Percentiles rank a stretch among this genome's conserved stretches.
Conservation (phyloP, 2,888 invertebrate species). For the Augiades crinisus region DNA sequence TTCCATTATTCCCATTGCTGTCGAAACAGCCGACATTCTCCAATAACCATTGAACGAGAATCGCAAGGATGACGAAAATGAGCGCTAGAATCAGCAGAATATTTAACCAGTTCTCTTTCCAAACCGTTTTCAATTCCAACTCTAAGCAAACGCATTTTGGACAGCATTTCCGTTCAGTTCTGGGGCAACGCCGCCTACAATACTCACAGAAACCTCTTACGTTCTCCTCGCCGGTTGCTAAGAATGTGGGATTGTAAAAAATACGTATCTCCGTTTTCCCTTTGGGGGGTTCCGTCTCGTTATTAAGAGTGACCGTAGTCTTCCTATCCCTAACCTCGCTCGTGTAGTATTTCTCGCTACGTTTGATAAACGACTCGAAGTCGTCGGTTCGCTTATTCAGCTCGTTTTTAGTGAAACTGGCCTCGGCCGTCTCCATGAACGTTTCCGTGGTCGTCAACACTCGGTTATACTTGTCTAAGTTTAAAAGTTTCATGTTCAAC, state of each 20-base stretch:
- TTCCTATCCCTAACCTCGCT: constrained; percentile 55
- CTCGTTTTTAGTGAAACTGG: constrained; percentile 65
- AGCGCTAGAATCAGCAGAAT: constrained; percentile 58
- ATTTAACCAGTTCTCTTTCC: constrained; percentile 72
- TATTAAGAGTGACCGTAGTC: constrained; percentile 54
- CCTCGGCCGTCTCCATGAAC: constrained; percentile 60
- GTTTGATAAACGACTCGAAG: constrained; percentile 68
- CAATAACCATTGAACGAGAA: constrained; percentile 59
- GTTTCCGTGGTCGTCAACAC: constrained; percentile 69
- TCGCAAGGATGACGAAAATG: constrained; percentile 55
- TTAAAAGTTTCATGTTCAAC: constrained; percentile 66
- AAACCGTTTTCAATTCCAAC: constrained; percentile 53
- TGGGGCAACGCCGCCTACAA: constrained; percentile 59
- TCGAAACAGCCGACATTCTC: constrained; percentile 45
- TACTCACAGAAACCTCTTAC: constrained; percentile 57
- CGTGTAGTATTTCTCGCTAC: constrained; percentile 72
- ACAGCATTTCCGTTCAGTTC: constrained; percentile 64
- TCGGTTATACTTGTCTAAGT: constrained; percentile 66
- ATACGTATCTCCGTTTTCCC: constrained; percentile 69
- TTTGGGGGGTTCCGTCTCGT: constrained; percentile 38
- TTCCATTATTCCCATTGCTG: constrained; percentile 38
- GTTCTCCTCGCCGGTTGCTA: constrained; percentile 41
- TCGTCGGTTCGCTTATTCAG: constrained; percentile 53
- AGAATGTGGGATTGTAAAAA: constrained; percentile 73
- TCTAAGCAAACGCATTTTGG: constrained; percentile 61